These are phyloP conservation scores for Phengaris alcon DNA, from an alignment of 2,888 invertebrate genomes.

Conservation along the genomic window DNA sequence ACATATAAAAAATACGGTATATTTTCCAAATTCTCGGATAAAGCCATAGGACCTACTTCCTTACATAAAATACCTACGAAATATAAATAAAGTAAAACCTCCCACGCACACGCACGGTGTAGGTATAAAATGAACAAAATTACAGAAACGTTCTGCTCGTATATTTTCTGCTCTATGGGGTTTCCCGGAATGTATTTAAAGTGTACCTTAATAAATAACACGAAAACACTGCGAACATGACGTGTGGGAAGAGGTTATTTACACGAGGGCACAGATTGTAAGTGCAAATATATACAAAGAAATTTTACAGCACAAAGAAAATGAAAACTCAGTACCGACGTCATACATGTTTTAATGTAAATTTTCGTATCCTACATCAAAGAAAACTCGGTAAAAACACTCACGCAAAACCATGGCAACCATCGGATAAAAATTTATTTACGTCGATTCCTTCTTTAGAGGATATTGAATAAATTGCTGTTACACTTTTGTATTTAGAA, in stretches of 20 bases:
- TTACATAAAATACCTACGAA: background rate
- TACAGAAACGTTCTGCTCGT: background rate
- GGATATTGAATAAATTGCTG: background rate
- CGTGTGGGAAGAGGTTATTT: slow-evolving; percentile 6
- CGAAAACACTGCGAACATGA: background rate
- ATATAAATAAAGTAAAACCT: slow-evolving; percentile 1
- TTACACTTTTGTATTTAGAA: too few species aligned
- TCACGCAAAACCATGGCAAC: background rate
- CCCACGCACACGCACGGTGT: background rate
- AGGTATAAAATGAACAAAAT: slow-evolving; percentile 1
- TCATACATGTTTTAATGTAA: background rate
- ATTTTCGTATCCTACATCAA: background rate
- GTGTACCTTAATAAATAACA: slow-evolving; percentile 20
- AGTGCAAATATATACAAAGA: background rate
- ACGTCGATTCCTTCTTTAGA: background rate
- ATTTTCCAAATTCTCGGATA: too few species aligned
- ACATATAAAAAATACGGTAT: too few species aligned
- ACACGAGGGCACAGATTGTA: background rate
- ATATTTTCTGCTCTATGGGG: background rate
- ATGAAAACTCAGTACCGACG: background rate
- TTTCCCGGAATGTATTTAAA: background rate
- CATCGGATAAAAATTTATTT: background rate
- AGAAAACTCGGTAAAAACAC: background rate
- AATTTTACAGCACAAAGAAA: background rate
- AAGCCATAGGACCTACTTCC: too few species aligned